These are phyloP conservation scores for Matsumyia berberina DNA, from an alignment of 2,888 invertebrate genomes.

Conservation along the genomic window DNA sequence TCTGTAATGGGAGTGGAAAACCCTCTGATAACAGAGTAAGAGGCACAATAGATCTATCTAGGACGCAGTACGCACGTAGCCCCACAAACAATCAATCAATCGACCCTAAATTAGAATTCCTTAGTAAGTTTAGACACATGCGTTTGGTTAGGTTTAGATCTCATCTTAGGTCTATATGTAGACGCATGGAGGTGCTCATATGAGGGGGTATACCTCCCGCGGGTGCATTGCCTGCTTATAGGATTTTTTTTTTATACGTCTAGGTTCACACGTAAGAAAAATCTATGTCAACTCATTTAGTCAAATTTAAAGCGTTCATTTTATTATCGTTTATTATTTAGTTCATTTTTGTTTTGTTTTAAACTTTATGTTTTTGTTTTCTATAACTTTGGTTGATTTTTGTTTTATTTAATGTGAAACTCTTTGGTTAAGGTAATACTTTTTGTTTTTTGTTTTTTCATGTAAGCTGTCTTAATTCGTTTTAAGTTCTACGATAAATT, in stretches of 20 bases:
- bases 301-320: slow-evolving; percentile 74
- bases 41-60: too few species aligned
- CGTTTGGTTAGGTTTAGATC: too few species aligned
- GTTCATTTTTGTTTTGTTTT: slow-evolving; percentile 13
- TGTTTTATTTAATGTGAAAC: slow-evolving; percentile 74
- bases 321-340: slow-evolving; percentile 67
- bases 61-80: too few species aligned
- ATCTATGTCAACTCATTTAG: slow-evolving; percentile 23
- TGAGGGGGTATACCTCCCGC: too few species aligned
- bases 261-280: slow-evolving; percentile 59
- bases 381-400: slow-evolving; percentile 63
- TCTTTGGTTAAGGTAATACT: slow-evolving; percentile 74
- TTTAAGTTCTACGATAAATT: slow-evolving; percentile 51
- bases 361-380: slow-evolving; percentile 17
- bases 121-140: too few species aligned
- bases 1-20: too few species aligned
- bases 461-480: slow-evolving; percentile 59
- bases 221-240: too few species aligned
- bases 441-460: slow-evolving; percentile 42
- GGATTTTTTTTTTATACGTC: not conserved
- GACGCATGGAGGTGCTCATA: too few species aligned
- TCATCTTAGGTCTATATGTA: too few species aligned
- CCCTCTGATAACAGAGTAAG: too few species aligned
- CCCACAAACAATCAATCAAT: too few species aligned
- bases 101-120: too few species aligned